Percentiles rank a stretch among this genome's conserved stretches.
phyloP scores from a whole-genome alignment of 2,113 vertebrate genomes.

The Agapornis roseicollis region DNA sequence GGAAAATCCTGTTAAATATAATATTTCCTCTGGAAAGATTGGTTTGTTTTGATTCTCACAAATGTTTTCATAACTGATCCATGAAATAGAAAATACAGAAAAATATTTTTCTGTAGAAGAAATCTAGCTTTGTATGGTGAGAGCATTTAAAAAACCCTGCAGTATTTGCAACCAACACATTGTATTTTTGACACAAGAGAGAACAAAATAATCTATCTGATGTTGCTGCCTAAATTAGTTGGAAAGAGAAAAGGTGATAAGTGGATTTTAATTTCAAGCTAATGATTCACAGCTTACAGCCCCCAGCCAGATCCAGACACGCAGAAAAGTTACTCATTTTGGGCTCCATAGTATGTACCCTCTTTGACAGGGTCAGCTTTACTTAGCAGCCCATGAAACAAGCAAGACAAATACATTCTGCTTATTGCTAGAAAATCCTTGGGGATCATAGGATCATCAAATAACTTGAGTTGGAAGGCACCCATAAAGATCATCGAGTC shows the following conservation, averaged over 20 bases:
- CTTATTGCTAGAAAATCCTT: not conserved
- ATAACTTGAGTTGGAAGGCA: not conserved
- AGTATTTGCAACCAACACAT: not conserved
- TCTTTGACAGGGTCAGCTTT: constrained; percentile 6
- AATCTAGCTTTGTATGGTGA: not conserved
- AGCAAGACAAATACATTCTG: not conserved
- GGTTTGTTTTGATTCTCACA: not conserved
- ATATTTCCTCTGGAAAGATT: not conserved
- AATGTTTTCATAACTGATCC: not conserved
- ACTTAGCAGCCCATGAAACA: constrained; percentile 3
- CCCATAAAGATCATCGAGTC: not conserved
- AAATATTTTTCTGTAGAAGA: not conserved
- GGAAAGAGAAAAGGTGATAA: constrained; percentile 6
- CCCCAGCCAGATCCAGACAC: constrained; percentile 3
- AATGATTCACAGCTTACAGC: not conserved
- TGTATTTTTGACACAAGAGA: not conserved
- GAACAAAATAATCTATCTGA: not conserved
- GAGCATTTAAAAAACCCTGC: not conserved
- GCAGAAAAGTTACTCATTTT: constrained; percentile 29
- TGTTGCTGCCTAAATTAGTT: not conserved
- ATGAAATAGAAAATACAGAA: not conserved
- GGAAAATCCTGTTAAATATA: not conserved
- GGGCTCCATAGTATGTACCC: not conserved
- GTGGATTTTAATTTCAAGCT: constrained; percentile 24
- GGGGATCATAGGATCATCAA: not conserved